Percentiles rank a stretch among this genome's conserved stretches.
Conservation (phyloP, 2,888 invertebrate species). For the Hesperia comma region DNA sequence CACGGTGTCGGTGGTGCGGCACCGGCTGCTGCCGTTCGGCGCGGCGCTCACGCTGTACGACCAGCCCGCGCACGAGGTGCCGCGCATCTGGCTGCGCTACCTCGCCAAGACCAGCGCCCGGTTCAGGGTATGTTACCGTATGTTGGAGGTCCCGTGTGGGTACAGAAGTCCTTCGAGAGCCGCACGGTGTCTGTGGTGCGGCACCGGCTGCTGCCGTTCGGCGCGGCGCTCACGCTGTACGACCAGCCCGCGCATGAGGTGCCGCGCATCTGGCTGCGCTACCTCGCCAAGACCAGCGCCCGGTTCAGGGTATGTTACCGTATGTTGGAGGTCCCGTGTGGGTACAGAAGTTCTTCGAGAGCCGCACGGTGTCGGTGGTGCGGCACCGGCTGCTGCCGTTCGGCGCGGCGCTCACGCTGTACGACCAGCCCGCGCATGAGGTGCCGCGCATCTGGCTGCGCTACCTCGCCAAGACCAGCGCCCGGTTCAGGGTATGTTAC, state of each 20-base stretch:
- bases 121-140: conserved; percentile 61
- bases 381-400: conserved; percentile 64
- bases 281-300: conserved; percentile 63
- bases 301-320: conserved; percentile 62
- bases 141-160: no score
- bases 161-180: conserved; percentile 61
- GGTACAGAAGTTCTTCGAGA: conserved; percentile 63
- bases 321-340: no score
- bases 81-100: conserved; percentile 63
- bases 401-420: conserved; percentile 63
- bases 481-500: conserved; percentile 61
- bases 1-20: conserved; percentile 57
- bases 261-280: conserved; percentile 64
- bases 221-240: conserved; percentile 63
- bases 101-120: conserved; percentile 64
- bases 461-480: conserved; percentile 64
- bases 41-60: conserved; percentile 66
- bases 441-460: conserved; percentile 66
- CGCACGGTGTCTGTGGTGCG: conserved; percentile 56
- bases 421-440: conserved; percentile 72
- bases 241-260: conserved; percentile 73
- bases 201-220: conserved; percentile 65
- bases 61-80: conserved; percentile 72
- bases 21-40: conserved; percentile 64
- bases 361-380: conserved; percentile 54